Conservation (phyloP, 2,888 invertebrate genomes). For the Dryobotodes eremita region DNA sequence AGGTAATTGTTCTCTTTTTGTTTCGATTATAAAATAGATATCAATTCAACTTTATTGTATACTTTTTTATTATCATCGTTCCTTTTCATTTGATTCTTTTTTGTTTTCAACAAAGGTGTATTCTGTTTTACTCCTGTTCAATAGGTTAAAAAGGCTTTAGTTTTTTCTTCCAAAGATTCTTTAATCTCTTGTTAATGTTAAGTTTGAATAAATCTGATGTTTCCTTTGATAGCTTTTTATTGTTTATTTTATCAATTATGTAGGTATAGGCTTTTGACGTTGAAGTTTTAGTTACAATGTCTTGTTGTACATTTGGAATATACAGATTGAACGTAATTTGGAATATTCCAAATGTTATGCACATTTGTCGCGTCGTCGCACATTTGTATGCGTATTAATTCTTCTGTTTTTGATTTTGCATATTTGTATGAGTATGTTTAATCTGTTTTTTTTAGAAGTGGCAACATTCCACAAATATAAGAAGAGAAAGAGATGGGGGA, state of each 20-base stretch:
- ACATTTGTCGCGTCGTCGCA: no score
- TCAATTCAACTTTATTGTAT: conserved; percentile 1
- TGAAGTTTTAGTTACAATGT: no score
- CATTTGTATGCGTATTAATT: no score
- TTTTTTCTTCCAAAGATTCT: neutral
- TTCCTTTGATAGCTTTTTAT: neutral
- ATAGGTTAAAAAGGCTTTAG: neutral
- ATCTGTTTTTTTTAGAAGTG: conserved; percentile 3
- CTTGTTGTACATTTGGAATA: conserved; percentile 7
- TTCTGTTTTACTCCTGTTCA: neutral
- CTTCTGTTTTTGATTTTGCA: neutral
- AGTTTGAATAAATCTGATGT: conserved; percentile 15
- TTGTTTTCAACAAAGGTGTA: neutral
- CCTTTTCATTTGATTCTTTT: neutral
- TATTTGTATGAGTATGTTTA: no score
- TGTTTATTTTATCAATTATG: neutral
- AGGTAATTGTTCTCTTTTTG: neutral
- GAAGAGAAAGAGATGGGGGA: neutral
- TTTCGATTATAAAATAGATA: neutral
- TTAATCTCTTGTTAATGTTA: neutral
- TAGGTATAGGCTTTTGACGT: no score
- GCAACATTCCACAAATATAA: neutral
- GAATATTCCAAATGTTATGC: conserved; percentile 5
- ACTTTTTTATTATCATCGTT: neutral
- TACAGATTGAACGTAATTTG: neutral